Conservation (phyloP, 2,888 invertebrate species). For the Tyria jacobaeae region DNA sequence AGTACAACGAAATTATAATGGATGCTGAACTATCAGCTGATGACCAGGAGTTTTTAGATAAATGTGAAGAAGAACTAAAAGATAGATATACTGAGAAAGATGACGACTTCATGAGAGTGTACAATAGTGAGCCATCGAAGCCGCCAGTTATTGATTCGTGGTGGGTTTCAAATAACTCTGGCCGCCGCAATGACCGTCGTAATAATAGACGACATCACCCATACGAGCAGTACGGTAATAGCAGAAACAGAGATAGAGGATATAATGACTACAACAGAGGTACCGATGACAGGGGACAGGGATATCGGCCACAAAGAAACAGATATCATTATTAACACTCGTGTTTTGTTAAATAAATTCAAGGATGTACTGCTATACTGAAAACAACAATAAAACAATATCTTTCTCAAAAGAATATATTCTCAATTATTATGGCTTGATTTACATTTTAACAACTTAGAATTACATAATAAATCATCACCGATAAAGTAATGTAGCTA, state of each 20-base stretch:
- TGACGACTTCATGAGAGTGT: slow-evolving; percentile 85
- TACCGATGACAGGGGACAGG: slow-evolving; percentile 44
- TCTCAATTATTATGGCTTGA: slow-evolving; percentile 87
- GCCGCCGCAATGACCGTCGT: slow-evolving; percentile 67
- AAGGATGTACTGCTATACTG: slow-evolving; percentile 3
- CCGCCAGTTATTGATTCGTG: slow-evolving; percentile 89
- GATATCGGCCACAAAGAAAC: slow-evolving; percentile 50
- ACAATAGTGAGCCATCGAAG: slow-evolving; percentile 68
- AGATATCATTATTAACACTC: slow-evolving; percentile 49
- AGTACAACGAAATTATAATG: slow-evolving; percentile 53
- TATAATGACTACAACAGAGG: slow-evolving; percentile 33
- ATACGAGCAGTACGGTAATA: slow-evolving; percentile 51
- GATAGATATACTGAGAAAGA: slow-evolving; percentile 88
- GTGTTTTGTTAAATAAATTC: slow-evolving; percentile 1
- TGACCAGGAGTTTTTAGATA: slow-evolving; percentile 86
- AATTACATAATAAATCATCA: slow-evolving; percentile 85
- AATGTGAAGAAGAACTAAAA: slow-evolving; percentile 88
- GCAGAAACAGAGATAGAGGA: slow-evolving; percentile 48
- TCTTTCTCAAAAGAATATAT: slow-evolving; percentile 85
- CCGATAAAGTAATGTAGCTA: slow-evolving; percentile 83
- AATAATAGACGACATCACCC: slow-evolving; percentile 46
- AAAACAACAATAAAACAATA: slow-evolving; percentile 42
- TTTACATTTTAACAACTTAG: slow-evolving; percentile 86
- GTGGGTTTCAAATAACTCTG: slow-evolving; percentile 68
- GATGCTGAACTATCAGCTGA: slow-evolving; percentile 79